These are phyloP conservation scores for Phylloscopus collybita DNA, from an alignment of 2,797 vertebrate genomes.

Conservation along the genomic window DNA sequence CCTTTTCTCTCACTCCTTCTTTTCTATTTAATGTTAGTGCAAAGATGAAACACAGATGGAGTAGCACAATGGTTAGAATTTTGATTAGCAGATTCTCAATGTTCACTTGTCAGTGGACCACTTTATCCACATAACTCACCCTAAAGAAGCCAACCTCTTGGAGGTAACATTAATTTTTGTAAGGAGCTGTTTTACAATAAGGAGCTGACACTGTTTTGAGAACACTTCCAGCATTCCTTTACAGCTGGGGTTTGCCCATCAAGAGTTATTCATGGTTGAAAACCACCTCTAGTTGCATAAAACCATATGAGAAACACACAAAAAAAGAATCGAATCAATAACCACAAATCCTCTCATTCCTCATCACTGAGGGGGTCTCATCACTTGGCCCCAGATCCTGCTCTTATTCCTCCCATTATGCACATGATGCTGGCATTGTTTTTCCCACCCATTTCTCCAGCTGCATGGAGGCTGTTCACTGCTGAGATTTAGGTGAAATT, in stretches of 20 bases:
- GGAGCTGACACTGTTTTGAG: not conserved
- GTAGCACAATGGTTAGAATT: not conserved
- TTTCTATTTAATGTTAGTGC: not conserved
- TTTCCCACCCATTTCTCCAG: not conserved
- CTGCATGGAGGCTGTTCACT: not conserved
- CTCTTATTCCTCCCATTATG: not conserved
- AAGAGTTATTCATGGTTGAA: not conserved
- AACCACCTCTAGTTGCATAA: not conserved
- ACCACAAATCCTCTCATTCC: not conserved
- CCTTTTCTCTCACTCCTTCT: constrained; percentile 14
- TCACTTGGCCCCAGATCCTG: not conserved
- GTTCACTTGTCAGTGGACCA: not conserved
- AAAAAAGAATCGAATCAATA: not conserved
- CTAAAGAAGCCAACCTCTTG: not conserved
- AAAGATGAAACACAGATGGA: constrained; percentile 10
- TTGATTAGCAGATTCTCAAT: not conserved
- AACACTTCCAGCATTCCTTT: not conserved
- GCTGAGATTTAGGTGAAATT: not conserved
- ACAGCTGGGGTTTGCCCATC: not conserved
- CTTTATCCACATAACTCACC: not conserved
- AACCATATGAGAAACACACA: not conserved
- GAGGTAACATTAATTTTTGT: not conserved
- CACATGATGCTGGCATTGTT: not conserved
- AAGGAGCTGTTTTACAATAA: not conserved
- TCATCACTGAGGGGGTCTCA: not conserved